These are phyloP conservation scores for Craterocephalus amniculus DNA, from an alignment of 2,797 vertebrate genomes.

Conservation along the genomic window DNA sequence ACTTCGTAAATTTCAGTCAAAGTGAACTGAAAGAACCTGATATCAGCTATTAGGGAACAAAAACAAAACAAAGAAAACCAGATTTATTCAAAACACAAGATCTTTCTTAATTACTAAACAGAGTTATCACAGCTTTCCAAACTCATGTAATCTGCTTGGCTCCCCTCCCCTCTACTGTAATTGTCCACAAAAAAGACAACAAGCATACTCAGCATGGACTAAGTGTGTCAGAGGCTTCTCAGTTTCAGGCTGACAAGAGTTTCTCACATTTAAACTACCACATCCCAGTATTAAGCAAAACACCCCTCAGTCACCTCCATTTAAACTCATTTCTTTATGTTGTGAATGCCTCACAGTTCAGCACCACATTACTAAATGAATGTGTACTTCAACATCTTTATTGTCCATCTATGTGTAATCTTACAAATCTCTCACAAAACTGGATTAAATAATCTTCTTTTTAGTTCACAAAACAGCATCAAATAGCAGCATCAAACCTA, in stretches of 20 bases:
- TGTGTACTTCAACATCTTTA: background rate
- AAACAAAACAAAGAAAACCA: background rate
- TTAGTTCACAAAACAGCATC: background rate
- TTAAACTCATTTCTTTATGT: constrained; percentile 3
- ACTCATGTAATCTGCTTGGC: background rate
- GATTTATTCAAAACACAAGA: background rate
- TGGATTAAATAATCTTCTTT: background rate
- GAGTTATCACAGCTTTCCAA: constrained; percentile 1
- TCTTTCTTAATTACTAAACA: constrained; percentile 2
- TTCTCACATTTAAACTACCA: constrained; percentile 5
- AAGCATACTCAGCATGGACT: background rate
- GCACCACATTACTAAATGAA: background rate
- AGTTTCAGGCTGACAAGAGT: constrained; percentile 12
- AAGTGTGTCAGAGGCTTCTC: background rate
- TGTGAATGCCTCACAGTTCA: background rate
- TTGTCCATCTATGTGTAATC: too few relatives aligned
- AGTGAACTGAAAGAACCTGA: too few relatives aligned
- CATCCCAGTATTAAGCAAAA: constrained; percentile 16
- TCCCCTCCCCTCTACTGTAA: background rate
- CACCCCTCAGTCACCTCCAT: constrained; percentile 29
- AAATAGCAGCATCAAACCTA: too few relatives aligned
- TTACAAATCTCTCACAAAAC: too few relatives aligned
- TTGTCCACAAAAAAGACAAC: background rate
- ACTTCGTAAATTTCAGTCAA: background rate
- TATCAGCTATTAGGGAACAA: too few relatives aligned